Percentiles rank a stretch among this genome's conserved stretches.
These are phyloP conservation scores for Copsychus sechellarum DNA, from an alignment of 2,113 vertebrate species.

Conservation along the genomic window DNA sequence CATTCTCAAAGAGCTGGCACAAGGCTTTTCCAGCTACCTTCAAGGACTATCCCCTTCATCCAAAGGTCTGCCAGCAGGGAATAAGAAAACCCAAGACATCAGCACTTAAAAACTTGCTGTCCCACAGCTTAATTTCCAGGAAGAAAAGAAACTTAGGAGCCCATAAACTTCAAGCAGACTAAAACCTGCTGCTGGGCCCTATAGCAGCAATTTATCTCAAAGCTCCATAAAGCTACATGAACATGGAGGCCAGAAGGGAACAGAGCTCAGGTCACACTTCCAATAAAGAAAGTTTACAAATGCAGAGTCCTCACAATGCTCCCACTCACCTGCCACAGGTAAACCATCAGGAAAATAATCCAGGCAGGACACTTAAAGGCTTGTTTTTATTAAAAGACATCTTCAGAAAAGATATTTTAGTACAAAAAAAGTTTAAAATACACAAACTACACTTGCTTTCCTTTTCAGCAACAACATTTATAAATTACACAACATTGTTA, in stretches of 20 bases:
- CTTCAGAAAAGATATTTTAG: slow-evolving; percentile 39
- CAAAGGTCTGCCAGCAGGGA: background rate
- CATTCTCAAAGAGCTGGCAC: too few species aligned
- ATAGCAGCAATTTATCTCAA: background rate
- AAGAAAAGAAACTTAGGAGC: background rate
- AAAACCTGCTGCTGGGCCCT: background rate
- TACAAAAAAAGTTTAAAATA: slow-evolving; percentile 54
- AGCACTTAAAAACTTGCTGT: background rate
- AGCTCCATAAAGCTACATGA: background rate
- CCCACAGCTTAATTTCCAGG: background rate
- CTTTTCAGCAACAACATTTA: slow-evolving; percentile 2
- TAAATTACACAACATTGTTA: slow-evolving; percentile 61
- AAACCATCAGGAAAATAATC: background rate
- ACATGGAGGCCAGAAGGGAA: background rate
- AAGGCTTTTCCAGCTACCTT: background rate
- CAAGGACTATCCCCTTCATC: fast-evolving
- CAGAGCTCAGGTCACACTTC: background rate
- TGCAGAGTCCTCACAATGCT: background rate
- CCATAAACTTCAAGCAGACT: background rate
- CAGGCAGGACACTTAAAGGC: background rate
- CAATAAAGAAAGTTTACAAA: background rate
- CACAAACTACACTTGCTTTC: background rate
- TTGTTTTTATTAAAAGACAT: slow-evolving; percentile 62
- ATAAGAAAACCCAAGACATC: background rate
- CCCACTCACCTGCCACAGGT: too few species aligned